These are phyloP conservation scores for Tryphoninae sp. DNA, from an alignment of 2,888 invertebrate genomes.

Conservation along the genomic window DNA sequence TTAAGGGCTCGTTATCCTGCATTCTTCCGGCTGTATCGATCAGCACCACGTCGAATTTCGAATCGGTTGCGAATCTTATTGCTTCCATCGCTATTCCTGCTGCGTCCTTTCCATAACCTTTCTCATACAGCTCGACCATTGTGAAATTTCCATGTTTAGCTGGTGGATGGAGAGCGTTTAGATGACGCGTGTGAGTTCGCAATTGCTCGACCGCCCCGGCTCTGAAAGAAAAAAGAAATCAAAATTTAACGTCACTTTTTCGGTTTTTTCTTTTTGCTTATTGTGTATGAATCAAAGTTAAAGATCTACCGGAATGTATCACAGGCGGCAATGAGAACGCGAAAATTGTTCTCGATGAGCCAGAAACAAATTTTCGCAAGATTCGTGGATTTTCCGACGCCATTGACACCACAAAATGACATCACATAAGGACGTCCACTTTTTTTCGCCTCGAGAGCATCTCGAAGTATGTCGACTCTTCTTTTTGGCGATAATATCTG, in stretches of 20 bases:
- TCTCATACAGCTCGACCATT: constrained; percentile 98
- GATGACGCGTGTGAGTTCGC: constrained; percentile 95
- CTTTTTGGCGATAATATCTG: constrained; percentile 97
- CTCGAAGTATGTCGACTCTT: constrained; percentile 97
- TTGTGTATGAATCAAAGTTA: constrained; percentile 2
- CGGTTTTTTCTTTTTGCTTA: neutral
- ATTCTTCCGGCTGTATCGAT: constrained; percentile 99
- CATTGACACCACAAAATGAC: constrained; percentile 99
- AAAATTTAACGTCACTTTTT: neutral
- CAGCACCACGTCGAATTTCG: constrained; percentile 94
- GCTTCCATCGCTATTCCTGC: constrained; percentile 99
- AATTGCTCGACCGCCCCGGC: constrained; percentile 99
- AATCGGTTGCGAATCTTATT: constrained; percentile 92
- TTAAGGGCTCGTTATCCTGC: constrained; percentile 99
- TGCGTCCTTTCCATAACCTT: constrained; percentile 99
- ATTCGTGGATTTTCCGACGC: constrained; percentile 99
- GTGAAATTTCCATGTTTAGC: constrained; percentile 86
- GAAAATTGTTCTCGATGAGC: constrained; percentile 98
- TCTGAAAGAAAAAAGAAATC: constrained; percentile 80
- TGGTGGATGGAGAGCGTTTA: constrained; percentile 96
- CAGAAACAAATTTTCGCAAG: constrained; percentile 99
- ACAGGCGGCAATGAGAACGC: constrained; percentile 98
- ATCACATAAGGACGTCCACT: constrained; percentile 95
- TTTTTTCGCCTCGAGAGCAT: constrained; percentile 94
- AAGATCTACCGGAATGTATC: constrained; percentile 90